Base-by-base conservation (phyloP, 2,113 vertebrate genomes). In the Spilogale gracilis region DNA sequence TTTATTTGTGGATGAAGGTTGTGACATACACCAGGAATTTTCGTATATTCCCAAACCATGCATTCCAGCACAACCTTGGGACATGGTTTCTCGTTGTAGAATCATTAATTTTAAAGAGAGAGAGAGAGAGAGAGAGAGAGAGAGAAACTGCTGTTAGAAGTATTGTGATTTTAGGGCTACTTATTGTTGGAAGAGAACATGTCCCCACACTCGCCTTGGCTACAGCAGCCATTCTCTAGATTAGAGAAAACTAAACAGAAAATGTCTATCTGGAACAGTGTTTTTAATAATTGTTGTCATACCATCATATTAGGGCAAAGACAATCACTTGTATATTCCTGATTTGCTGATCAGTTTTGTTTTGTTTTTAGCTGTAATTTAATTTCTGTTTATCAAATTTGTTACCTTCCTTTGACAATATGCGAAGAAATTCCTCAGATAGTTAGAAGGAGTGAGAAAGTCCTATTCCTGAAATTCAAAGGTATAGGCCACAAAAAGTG, bases 301-400 rank as follows among this genome's bases (percentile, higher is more conserved):
- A 61, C 54, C 96, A 76, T 95, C 82, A 83, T 13, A 95, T 90
- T 85, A 87, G 90, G 23, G 23, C 5, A 43, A 21, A 96, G 97
- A 96, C 38, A 84, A 88, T 45, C 80, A 98, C 73, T 6, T 71
- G 50, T 65, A 58, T 79, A 38, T 80, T 94, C 80, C 93, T 94
- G n/a, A 61, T 25, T 14, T 4, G 45, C 45, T 74, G 30, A n/a
- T 65, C 50, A 45, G 45, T n/a, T 71, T 48, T 3, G 16, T n/a
- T 43, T 10, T 87, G 76, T 78, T 20, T 60, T 56, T 30, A 61
- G 32, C 30, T 82, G 25, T 67, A 56, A 17, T 92, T 94, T 43
- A 69, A 80, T 4, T 2, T 92, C 21, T 7, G 61, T 86, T 73
- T 61, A 58, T 80, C 16, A 74, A 76, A 92, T 38, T 38, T 88